Base-by-base conservation (phyloP, 2,797 vertebrate genomes). In the Syncerus caffer region DNA sequence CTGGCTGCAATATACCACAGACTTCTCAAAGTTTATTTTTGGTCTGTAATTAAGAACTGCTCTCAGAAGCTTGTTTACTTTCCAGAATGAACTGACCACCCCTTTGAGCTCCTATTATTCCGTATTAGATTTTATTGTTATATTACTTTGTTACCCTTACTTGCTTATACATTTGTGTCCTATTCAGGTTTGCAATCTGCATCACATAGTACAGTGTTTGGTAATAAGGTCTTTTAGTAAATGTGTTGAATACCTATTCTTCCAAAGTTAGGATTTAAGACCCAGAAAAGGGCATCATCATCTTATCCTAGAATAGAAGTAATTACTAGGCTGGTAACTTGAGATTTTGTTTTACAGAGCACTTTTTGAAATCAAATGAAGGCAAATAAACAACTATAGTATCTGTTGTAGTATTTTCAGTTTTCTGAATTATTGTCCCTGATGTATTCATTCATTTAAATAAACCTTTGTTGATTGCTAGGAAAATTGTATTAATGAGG, bases 221-320 rank as follows among this genome's bases (percentile, higher is more conserved):
- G 50, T 92, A 93, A 92, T 62, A 38, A 0, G 1, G 13, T 93
- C 19, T 82, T 80, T 92, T 80, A 78, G 74, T 87, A 58, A 93
- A 58, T 74, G n/a, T 79, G 34, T 93, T 80, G n/a, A 95, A n/a
- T 86, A 42, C 16, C 45, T 67, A n/a, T 15, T 53, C 42, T 89
- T 93, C 34, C 38, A 85, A 15, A 88, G 53, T 88, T 93, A 95
- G 76, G 34, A 83, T 85, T 97, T 89, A 93, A 93, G 87, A 58
- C n/a, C 50, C 71, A 89, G 83, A 82, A 90, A 95, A 97, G 45
- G 45, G 7, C 67, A 79, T 93, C 38, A 62, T 51, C 31, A 25
- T 85, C 84, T 86, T 93, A 89, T 50, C 34, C 45, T 17, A 82
- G 71, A 96, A 74, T 57, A 71, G 82, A 50, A 93, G 34, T 85